These are phyloP conservation scores for Zaprionus gabonicus DNA, from an alignment of 1,140 invertebrate genomes.

Conservation along the genomic window DNA sequence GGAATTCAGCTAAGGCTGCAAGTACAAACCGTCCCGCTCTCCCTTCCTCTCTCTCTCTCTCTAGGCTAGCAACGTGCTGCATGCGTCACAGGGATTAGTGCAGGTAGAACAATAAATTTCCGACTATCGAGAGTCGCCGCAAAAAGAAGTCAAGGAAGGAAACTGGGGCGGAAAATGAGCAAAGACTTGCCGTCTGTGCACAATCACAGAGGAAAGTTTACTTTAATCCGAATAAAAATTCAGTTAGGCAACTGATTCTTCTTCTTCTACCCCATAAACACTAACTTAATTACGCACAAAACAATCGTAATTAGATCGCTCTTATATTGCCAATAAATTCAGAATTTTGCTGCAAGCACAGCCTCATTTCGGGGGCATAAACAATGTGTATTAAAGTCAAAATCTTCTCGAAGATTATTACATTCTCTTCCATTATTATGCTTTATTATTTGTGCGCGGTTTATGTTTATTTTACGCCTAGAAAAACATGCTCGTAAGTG, in stretches of 20 bases:
- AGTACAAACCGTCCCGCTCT: conserved; percentile 7
- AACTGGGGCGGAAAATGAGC: conserved; percentile 19
- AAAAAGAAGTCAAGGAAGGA: conserved; percentile 25
- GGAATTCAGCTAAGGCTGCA: conserved; percentile 56
- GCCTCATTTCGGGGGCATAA: neutral
- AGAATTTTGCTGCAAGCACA: neutral
- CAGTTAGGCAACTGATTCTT: neutral
- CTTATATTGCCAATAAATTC: neutral
- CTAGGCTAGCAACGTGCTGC: conserved; percentile 20
- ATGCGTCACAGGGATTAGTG: conserved; percentile 63
- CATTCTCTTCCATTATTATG: conserved; percentile 12
- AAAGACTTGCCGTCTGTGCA: neutral
- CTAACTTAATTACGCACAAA: neutral
- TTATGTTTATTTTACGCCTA: conserved; percentile 17
- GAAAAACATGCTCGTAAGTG: conserved; percentile 18
- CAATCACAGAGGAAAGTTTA: neutral
- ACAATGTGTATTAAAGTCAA: neutral
- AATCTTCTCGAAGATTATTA: neutral
- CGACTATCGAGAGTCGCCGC: conserved; percentile 42
- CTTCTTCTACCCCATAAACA: neutral
- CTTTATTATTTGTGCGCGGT: conserved; percentile 24
- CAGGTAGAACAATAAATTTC: conserved; percentile 52
- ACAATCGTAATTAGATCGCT: neutral
- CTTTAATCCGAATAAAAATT: neutral
- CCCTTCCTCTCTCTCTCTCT: neutral